Evolutionary conservation across 1,140 invertebrate genomes (phyloP), one percentile per base, ranked within the genome.

Genomic region (Philopotamus ludificatus): DNA sequence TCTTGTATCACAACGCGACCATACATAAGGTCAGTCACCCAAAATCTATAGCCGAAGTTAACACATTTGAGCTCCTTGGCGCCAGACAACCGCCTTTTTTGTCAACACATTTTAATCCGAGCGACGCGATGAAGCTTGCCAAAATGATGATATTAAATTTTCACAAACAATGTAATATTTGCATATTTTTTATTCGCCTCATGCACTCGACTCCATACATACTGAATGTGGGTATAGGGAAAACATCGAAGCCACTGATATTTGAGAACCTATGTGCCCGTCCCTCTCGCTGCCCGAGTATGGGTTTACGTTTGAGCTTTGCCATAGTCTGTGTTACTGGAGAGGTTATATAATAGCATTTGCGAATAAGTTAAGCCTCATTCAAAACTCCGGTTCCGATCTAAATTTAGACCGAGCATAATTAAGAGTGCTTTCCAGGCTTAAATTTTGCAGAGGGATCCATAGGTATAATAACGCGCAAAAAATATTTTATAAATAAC

Each of bases 71-170:
- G 16, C n/a, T 8, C 16, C 60, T 44, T 28, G 67, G 67, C 63
- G 67, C 67, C 67, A 69, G 67, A 58, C 67, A 42, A 23, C 39
- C 39, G 42, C 21, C 42, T 62, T 69, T 54, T n/a, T 63, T 59
- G 66, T 63, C 41, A 61, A 65, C 66, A 54, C 57, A 61, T 62
- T 65, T 63, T 65, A 69, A 69, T 65, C 57, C 65, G 55, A 25
- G 21, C 4, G 15, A 28, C 65, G 34, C 34, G 16, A 60, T 20
- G 42, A 12, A 55, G 50, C 49, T 66, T 54, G 57, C 57, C 57
- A 60, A 61, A 61, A 51, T n/a, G 26, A 28, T 20, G 41, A 55
- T 42, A 9, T 45, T 34, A 21, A 47, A 45, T 25, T 39, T 4
- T 45, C 16, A 45, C 16, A 2, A 34, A 39, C 4, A 9, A 57